These are phyloP conservation scores for Uria lomvia DNA, from an alignment of 2,113 vertebrate genomes.

Conservation along the genomic window DNA sequence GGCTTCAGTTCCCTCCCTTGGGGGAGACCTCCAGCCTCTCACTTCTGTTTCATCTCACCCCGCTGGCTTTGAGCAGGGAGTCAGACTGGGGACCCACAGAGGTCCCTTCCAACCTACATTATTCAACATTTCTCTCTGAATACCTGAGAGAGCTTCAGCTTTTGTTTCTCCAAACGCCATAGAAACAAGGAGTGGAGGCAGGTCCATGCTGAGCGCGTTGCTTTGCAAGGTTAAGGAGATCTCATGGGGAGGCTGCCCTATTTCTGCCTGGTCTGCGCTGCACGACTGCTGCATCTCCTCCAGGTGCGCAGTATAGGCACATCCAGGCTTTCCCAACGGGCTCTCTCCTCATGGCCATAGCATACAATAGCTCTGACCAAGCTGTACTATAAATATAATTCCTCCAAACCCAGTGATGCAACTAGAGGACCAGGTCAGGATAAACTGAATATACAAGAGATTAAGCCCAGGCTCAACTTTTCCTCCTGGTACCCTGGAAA, in stretches of 20 bases:
- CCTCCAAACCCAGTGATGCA: background rate
- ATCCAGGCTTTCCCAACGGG: background rate
- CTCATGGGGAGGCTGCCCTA: background rate
- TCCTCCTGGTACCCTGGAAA: background rate
- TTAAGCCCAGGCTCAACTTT: background rate
- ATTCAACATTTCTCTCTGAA: background rate
- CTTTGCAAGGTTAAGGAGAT: background rate
- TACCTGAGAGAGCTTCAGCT: background rate
- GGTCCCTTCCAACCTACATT: background rate
- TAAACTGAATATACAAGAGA: background rate
- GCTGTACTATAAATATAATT: background rate
- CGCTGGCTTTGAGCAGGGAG: background rate
- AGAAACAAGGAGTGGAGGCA: background rate
- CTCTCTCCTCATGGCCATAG: background rate
- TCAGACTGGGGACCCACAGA: background rate
- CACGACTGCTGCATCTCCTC: background rate
- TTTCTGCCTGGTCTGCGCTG: background rate
- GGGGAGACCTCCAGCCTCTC: background rate
- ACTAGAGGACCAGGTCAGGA: background rate
- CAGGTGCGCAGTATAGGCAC: fast-evolving
- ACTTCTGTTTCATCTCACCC: background rate
- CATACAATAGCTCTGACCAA: background rate
- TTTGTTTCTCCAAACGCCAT: background rate
- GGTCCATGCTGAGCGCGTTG: background rate
- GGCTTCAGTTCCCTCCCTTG: background rate